Evolutionary conservation across 1,140 invertebrate species (phyloP).

Genomic region (Parasteatoda tepidariorum): DNA sequence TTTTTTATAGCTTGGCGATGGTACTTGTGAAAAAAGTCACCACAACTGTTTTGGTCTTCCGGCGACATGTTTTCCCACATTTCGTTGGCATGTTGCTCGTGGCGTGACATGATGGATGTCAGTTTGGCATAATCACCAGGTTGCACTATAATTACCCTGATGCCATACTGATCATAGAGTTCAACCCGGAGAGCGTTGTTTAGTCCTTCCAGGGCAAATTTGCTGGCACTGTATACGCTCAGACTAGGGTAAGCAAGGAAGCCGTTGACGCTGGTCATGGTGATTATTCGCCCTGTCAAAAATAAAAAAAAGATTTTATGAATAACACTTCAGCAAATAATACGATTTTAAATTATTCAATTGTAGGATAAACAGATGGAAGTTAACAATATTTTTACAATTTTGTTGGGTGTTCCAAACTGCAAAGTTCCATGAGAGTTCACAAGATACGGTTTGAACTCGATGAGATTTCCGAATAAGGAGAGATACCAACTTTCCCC

Average conservation of each 20-base stretch:
- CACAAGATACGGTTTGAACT: too few species aligned
- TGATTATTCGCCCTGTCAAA: slow-evolving; percentile 76
- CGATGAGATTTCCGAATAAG: too few species aligned
- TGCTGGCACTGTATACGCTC: slow-evolving; percentile 82
- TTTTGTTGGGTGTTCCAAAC: too few species aligned
- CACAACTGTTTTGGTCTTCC: slow-evolving; percentile 58
- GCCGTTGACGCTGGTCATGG: slow-evolving; percentile 84
- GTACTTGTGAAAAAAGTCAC: slow-evolving; percentile 63
- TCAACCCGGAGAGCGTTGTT: slow-evolving; percentile 67
- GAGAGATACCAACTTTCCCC: too few species aligned
- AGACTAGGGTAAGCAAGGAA: slow-evolving; percentile 77
- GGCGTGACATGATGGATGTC: slow-evolving; percentile 65
- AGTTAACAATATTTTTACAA: too few species aligned
- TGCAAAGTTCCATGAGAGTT: too few species aligned
- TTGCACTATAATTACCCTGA: slow-evolving; percentile 68
- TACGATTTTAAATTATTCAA: too few species aligned
- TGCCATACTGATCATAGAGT: slow-evolving; percentile 66
- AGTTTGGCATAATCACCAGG: slow-evolving; percentile 69
- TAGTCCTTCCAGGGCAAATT: slow-evolving; percentile 76
- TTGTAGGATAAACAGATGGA: too few species aligned
- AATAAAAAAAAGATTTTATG: neutral
- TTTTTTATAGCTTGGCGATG: slow-evolving; percentile 53
- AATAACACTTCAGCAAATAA: too few species aligned
- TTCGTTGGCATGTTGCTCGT: slow-evolving; percentile 49
- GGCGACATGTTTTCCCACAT: slow-evolving; percentile 65